These are phyloP conservation scores for Lasioglossum vierecki DNA, from an alignment of 2,888 invertebrate genomes.

Conservation along the genomic window DNA sequence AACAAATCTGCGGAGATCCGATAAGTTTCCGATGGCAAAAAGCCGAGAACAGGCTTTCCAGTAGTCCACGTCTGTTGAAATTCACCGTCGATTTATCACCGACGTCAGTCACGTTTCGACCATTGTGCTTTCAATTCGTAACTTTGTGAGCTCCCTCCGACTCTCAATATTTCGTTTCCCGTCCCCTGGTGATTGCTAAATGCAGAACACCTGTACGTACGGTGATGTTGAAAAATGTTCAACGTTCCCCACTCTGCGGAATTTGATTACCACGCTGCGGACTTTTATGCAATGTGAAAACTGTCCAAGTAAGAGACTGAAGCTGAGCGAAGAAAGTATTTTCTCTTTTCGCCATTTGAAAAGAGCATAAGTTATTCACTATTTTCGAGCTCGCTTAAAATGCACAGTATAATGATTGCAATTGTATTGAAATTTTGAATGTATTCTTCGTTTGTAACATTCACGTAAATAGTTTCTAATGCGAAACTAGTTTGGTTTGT, in stretches of 20 bases:
- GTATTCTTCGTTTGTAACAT: too few relatives aligned
- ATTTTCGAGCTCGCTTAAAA: too few relatives aligned
- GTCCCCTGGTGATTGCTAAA: neutral
- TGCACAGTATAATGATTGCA: too few relatives aligned
- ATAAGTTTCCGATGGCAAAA: conserved; percentile 14
- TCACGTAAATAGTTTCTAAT: too few relatives aligned
- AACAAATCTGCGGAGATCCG: conserved; percentile 15
- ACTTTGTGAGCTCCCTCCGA: neutral
- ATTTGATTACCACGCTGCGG: neutral
- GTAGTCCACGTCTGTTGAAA: conserved; percentile 16
- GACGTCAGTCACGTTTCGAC: conserved; percentile 27
- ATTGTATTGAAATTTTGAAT: too few relatives aligned
- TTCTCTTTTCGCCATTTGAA: too few relatives aligned
- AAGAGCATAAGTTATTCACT: too few relatives aligned
- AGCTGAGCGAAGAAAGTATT: neutral
- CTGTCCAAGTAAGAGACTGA: neutral
- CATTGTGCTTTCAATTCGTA: conserved; percentile 24
- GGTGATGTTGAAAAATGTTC: neutral
- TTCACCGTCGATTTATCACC: conserved; percentile 35
- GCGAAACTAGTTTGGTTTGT: too few relatives aligned
- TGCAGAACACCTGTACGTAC: neutral
- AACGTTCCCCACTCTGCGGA: neutral
- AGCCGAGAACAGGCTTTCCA: neutral
- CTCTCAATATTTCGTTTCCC: conserved; percentile 11
- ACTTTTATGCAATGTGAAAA: neutral